Evolutionary conservation across 2,888 invertebrate genomes (phyloP), one percentile per base, ranked within the genome.

Genomic region (Pedicia rivosa): DNA sequence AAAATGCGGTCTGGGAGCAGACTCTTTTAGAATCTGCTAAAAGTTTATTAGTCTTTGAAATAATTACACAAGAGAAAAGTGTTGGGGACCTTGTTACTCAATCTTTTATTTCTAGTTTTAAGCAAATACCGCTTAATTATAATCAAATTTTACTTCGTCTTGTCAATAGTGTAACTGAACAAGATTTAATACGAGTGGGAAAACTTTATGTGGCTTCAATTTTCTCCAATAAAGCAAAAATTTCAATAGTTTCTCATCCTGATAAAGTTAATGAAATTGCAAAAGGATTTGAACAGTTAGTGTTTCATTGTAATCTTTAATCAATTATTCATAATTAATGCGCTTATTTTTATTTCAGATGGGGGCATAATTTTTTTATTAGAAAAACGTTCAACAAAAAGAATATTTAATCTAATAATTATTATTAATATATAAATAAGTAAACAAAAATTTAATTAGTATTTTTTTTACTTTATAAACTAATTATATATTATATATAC

Each of bases 41-140:
- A 51, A 82, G 86, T 52, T 84, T 87, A 12, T 67, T 86, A n/a
- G 74, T 90, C 43, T 92, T 80, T 59, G 81, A 87, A 52, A 72
- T 84, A 35, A 81, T 91, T 41, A 78, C 81, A 47, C 66, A 73
- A 44, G 86, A 87, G 57, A 79, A 80, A 52, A 81, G 78, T 39
- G 72, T 86, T 9, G 74, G 79, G 0, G 73, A 76, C 49, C 71
- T 82, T 15, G 77, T 83, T 16, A 55, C 60, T 24, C 70, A 79
- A 48, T 80, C 86, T 1, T 63, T 90, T n/a, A 55, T 75, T 36
- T 72, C 76, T 35, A 79, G 79, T 53, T 72, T 83, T 50, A 69
- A 76, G 45, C 66, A 70, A 14, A 70, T 78, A 0, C 67, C 72
- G 5, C 69, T 71, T 12, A 64, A 69, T 41, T 78, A 78, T 50